Evolutionary conservation across 1,140 invertebrate genomes (phyloP), one percentile per base, ranked within the genome.

Genomic region (Drosophila nikananu): DNA sequence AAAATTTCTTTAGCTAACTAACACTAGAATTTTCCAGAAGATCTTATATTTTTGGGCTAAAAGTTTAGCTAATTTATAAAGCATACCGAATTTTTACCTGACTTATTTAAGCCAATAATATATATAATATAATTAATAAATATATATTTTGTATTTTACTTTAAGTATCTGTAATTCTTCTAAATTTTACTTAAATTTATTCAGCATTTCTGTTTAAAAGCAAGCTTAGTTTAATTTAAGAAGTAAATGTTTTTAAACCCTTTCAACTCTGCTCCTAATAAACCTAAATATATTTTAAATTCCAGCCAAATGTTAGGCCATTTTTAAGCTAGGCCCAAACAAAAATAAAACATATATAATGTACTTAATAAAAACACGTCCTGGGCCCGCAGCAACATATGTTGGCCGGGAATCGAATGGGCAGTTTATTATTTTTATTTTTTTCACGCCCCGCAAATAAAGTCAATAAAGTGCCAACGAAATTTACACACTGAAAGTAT

Each of bases 371-470:
- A 54, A 58, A 25, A 39, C 54, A 39, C 54, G 19, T 54, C 35
- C 42, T 23, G 21, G 54, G 54, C 21, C 21, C 54, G 35, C 54
- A 57, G 54, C 54, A 57, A 51, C 39, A 44, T 59, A 59, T 37
- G 21, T 66, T 63, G 58, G 51, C 41, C 48, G 54, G 57, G 41
- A 66, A 66, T 66, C 32, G 49, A 66, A 59, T 77, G 25, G 55
- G 54, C 35, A 57, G 62, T 65, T 66, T 58, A 58, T 65, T 82
- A 52, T 75, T 86, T 71, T 60, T 51, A 51, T 86, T 86, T 81
- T 86, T 79, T 86, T 86, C 80, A 86, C 79, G 83, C 81, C 81
- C 81, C 46, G 63, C 83, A 87, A 86, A 86, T 87, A 80, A 87
- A 72, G 80, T 67, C 83, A 86, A 86, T 86, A 79, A 86, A 86